These are phyloP conservation scores for Bombus affinis DNA, from an alignment of 1,140 invertebrate species.

Conservation along the genomic window DNA sequence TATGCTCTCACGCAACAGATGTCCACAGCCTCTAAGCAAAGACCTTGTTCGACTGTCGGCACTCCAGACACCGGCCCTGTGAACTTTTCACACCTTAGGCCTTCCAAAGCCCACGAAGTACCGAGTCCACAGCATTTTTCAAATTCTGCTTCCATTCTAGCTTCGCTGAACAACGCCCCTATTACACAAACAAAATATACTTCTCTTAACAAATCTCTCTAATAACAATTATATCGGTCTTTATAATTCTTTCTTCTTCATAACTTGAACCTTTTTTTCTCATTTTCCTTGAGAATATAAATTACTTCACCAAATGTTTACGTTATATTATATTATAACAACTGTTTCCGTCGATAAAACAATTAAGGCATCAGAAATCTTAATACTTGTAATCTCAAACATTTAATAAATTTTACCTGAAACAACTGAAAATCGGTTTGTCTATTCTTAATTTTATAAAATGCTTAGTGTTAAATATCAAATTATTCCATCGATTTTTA, in stretches of 20 bases:
- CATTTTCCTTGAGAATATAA: neutral
- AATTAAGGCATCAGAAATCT: neutral
- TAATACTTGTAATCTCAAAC: neutral
- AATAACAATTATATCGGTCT: too few species aligned
- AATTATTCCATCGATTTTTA: neutral
- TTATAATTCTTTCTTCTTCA: neutral
- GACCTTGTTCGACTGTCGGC: constrained; percentile 77
- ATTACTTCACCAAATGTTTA: neutral
- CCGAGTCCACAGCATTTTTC: constrained; percentile 83
- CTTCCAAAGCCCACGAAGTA: constrained; percentile 80
- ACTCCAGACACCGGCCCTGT: constrained; percentile 80
- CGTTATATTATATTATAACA: too few species aligned
- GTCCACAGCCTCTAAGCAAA: constrained; percentile 82
- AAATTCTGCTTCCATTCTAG: constrained; percentile 78
- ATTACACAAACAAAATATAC: neutral
- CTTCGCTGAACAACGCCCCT: constrained; percentile 38
- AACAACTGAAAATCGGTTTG: neutral
- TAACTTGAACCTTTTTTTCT: neutral
- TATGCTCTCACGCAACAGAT: constrained; percentile 82
- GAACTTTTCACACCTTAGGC: constrained; percentile 80
- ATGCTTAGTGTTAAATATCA: neutral
- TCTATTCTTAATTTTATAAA: neutral
- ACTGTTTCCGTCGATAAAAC: neutral
- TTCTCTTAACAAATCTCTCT: neutral
- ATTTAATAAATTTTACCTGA: neutral